Evolutionary conservation across 2,113 vertebrate species (phyloP), one percentile per base, ranked within the genome.

Genomic region (Paraplagusia blochii): DNA sequence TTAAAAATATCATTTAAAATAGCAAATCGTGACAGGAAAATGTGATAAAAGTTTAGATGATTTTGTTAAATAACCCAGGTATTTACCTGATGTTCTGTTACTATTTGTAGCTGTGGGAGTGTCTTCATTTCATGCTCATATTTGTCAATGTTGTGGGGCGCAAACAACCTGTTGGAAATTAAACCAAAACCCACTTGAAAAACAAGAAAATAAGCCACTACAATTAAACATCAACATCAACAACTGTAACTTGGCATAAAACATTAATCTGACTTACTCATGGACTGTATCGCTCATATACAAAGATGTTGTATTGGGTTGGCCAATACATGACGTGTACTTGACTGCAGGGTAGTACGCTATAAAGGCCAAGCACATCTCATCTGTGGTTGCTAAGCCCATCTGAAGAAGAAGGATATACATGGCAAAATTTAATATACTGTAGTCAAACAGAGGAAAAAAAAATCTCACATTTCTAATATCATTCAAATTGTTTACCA

Each of bases 301-400:
- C 2, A 63, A 74, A 0, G 29, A 51, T 18, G 81, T 13, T 39
- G 80, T 63, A 44, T 90, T 79, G 2, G 90, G 84, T 15, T 76
- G 72, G 19, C 93, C 90, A 47, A 66, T n/a, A 29, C 94, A 95
- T 16, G 61, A 40, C 22, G 72, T 66, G 64, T 94, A 79, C 3
- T 79, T 73, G 59, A 90, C 86, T 14, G 57, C 76, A 13, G 93
- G 92, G 51, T 93, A 94, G 68, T 92, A 93, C 68, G 88, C 80
- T 7, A 95, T 45, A 63, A 94, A 94, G 33, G 86, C 76, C 47
- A 94, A 74, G 19, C 92, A 95, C 93, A 94, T 94, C 81, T 95
- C 92, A 60, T 89, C 85, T 4, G 76, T 64, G 40, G 90, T 92
- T 49, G 83, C 88, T 14, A 87, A 69, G 2, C 92, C 92, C 14